phyloP scores from a whole-genome alignment of 2,797 vertebrate genomes.

The Myotis findleyi region DNA sequence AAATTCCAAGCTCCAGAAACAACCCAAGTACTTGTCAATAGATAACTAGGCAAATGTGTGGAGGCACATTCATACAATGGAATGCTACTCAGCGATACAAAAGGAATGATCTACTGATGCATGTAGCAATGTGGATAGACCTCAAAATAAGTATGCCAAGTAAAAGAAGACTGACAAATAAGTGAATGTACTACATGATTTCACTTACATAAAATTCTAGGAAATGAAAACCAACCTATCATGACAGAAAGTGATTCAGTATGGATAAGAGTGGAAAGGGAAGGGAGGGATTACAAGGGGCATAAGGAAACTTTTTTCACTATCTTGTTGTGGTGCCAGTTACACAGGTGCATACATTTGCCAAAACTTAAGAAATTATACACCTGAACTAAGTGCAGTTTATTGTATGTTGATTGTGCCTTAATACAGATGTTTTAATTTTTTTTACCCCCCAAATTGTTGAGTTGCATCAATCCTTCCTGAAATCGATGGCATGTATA shows the following conservation, averaged over 20 bases:
- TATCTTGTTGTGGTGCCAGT: not conserved
- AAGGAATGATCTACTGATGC: not conserved
- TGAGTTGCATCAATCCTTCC: not conserved
- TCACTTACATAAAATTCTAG: not conserved
- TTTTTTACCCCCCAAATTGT: not conserved
- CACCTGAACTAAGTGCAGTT: not conserved
- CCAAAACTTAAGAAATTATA: not conserved
- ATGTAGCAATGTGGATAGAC: not conserved
- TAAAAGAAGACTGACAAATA: not conserved
- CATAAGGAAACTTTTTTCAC: not conserved
- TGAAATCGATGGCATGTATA: not conserved
- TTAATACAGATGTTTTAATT: not conserved
- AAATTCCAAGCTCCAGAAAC: not conserved
- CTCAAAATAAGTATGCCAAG: not conserved
- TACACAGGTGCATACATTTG: not conserved
- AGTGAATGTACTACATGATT: not conserved
- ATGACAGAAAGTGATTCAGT: not conserved
- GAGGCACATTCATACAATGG: not conserved
- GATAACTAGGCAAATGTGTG: not conserved
- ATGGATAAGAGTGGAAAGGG: not conserved
- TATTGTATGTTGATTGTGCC: not conserved
- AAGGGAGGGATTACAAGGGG: not conserved
- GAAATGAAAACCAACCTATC: not conserved
- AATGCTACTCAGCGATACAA: not conserved
- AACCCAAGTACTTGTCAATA: not conserved